Evolutionary conservation across 2,113 vertebrate species (phyloP), one percentile per base, ranked within the genome.

Genomic region (Cebus imitator): DNA sequence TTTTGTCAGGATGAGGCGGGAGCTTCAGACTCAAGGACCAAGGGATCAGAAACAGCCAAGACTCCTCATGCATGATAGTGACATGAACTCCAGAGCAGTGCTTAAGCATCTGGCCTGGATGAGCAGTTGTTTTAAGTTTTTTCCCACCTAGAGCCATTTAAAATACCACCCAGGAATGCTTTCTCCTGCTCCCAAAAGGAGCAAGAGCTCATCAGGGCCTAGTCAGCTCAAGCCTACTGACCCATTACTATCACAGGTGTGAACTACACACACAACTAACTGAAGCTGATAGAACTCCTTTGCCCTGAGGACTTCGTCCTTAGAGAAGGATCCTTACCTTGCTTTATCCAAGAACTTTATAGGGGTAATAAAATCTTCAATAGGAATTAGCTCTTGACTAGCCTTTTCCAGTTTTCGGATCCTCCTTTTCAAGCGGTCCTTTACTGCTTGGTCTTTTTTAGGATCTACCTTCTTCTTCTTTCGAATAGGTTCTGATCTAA

Each of bases 391-490:
- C 95, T 99, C 99, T n/a, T 99, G 99, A 57, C 98, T 96, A 75
- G 99, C 98, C 90, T 98, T 99, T 97, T 99, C 99, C 97, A 99
- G 35, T 96, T 98, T 99, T 88, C 98, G 99, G 50, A 99, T 97
- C 96, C 97, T 99, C 96, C 99, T 99, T 97, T 98, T 99, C 98
- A 99, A 96, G 9, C 99, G 99, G 0, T 99, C 99, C 96, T 97
- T 99, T 27, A 93, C 55, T 50, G 99, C 91, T 89, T 98, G 98
- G 8, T 99, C 99, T 95, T 98, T 99, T 94, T 48, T 99, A 8
- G 99, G 99, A 95, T 99, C 99, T 6, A 99, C 98, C 92, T 99
- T 99, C 98, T 99, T 99, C 97, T 99, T 99, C 98, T 99, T 99
- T 96, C 97, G 99, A 6, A 45, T 91, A 3, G 99, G 99, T 95